phyloP scores from a whole-genome alignment of 64 coral and sea anemone genomes.

The Exaiptasia diaphana region DNA sequence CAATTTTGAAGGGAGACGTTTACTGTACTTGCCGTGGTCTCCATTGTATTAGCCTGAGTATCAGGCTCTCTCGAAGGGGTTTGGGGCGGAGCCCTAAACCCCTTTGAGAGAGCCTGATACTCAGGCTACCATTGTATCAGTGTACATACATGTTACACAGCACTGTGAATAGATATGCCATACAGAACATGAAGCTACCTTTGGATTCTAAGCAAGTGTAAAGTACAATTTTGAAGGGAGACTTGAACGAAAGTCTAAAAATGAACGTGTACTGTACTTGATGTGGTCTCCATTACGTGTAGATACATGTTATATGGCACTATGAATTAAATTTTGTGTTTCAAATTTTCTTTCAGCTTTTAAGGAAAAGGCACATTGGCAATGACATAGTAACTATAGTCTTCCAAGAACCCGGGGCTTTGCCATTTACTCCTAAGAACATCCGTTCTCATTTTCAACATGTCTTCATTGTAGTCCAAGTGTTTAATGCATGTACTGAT shows the following conservation, averaged over 20 bases:
- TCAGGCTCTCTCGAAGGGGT: too few species aligned
- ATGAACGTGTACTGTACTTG: background rate
- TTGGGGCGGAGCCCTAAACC: too few species aligned
- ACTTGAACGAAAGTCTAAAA: background rate
- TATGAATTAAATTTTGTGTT: background rate
- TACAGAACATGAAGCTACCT: too few species aligned
- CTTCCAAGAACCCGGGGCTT: conserved; percentile 96
- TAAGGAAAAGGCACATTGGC: conserved; percentile 94
- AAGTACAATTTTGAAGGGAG: background rate
- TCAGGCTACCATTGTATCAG: too few species aligned
- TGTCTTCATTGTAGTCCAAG: conserved; percentile 93
- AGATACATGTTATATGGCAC: background rate
- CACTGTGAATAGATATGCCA: too few species aligned
- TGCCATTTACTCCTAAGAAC: conserved; percentile 94
- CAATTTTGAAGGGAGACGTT: too few species aligned
- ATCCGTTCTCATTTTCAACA: conserved; percentile 99
- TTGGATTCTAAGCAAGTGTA: too few species aligned
- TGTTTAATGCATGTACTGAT: conserved; percentile 84
- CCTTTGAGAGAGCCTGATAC: too few species aligned
- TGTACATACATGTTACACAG: too few species aligned
- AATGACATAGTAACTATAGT: conserved; percentile 99
- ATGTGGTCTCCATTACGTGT: background rate
- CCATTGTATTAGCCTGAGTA: too few species aligned
- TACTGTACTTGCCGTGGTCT: too few species aligned
- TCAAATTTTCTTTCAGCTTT: conserved; percentile 55